Base-by-base conservation (phyloP, 2,113 vertebrate species). In the Pteronura brasiliensis region DNA sequence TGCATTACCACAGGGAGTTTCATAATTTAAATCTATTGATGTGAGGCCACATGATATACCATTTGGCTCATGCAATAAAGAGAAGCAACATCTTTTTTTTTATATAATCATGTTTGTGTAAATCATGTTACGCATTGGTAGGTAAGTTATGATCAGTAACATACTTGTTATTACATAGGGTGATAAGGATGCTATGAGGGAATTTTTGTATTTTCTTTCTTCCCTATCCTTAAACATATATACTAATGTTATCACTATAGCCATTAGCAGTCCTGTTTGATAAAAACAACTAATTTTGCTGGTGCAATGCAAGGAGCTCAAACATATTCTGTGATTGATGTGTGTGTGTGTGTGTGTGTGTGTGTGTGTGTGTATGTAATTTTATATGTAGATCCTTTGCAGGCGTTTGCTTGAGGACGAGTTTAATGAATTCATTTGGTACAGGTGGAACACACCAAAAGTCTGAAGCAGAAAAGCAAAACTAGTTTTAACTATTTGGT, bases 21-120 rank as follows among this genome's bases (percentile, higher is more conserved):
- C 39, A 23, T 95, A 93, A 86, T 89, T 95, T 91, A 96, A 88
- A 59, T 93, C 55, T 89, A 2, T 86, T 97, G 82, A 90, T 47
- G 4, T 84, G 31, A 90, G 34, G 85, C 55, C 20, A 69, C 55
- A 34, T 88, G 44, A 80, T 94, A 44, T 7, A 85, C 57, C 86
- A 76, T 85, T 91, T 82, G 76, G n/a, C 49, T 39, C 15, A 47
- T 69, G 6, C 39, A 92, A 23, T 96, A 95, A 95, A 95, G 59
- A 69, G 63, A 95, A 92, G 21, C 34, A 96, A 31, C 36, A 82
- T 69, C 29, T 77, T 85, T 67, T 57, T 57, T 69, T 87, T 92
- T 63, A 59, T 88, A 59, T 71, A 69, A 84, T 85, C 57, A 42
- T 92, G 27, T 88, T 95, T 96, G 42, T 90, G 18, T 91, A 91